Base-by-base conservation (phyloP, 1,140 invertebrate genomes). In the Zaprionus davidi region DNA sequence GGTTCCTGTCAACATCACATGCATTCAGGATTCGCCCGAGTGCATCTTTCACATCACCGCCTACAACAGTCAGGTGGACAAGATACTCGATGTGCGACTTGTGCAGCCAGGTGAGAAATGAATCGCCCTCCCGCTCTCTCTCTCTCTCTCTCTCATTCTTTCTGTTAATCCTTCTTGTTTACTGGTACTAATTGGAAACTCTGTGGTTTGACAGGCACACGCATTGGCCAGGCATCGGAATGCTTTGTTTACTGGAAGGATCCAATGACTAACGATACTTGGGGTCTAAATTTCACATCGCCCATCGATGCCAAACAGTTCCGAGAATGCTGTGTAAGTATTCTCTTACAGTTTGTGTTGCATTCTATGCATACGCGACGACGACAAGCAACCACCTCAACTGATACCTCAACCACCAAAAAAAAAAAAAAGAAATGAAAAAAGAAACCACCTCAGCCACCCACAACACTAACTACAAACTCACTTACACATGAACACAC, bases 171-270 rank as follows among this genome's bases (percentile, higher is more conserved):
- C 24, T 5, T 5, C 15, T 36, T 55, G 31, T 71, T 53, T 36
- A 20, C 17, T 24, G 13, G 62, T 15, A 22, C 63, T 64, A 73
- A 78, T 74, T 78, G 53, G 53, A 76, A 41, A 15, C 46, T 57
- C 15, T 82, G 17, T 84, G 34, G 94, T 34, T 92, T 20, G 3
- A 51, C 46, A 99, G 98, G 98, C 34, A 99, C 98, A 55, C 95
- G 98, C 78, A 98, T 99, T 88, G 98, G 98, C 12, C 98, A 99
- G 94, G 98, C 98, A 24, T 99, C 98, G 11, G 98, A 99, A 94
- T 99, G 98, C 94, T 99, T 99, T 93, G 97, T 99, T 41, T 99
- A 99, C 93, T 99, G 98, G 98, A 98, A 98, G 93, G 98, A 99
- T 94, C 96, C 97, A 3, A 96, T 97, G 95, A 98, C 97, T 76